Evolutionary conservation across 2,888 invertebrate species (phyloP).

Genomic region (Dioctria rufipes): DNA sequence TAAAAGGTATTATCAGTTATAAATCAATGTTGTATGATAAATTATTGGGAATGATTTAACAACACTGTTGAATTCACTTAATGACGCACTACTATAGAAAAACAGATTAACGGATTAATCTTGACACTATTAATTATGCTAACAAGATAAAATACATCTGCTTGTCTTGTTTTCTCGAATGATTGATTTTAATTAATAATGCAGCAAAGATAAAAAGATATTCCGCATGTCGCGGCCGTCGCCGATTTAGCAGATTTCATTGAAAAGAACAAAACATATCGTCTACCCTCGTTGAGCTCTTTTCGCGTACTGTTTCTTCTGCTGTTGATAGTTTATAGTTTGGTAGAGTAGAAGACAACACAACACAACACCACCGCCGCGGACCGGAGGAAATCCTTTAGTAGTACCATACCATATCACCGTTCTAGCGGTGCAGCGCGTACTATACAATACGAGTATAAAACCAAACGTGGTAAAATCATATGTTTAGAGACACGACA

Average conservation of each 20-base stretch:
- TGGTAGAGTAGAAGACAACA: no score
- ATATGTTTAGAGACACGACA: no score
- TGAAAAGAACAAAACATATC: slow-evolving; percentile 13
- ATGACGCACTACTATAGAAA: slow-evolving; percentile 21
- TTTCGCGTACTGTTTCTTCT: slow-evolving; percentile 41
- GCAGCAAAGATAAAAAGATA: background rate
- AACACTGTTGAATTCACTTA: slow-evolving; percentile 10
- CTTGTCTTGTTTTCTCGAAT: slow-evolving; percentile 12
- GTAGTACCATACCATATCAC: no score
- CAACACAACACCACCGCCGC: background rate
- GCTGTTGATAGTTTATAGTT: slow-evolving; percentile 8
- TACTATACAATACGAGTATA: no score
- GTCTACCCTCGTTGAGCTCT: slow-evolving; percentile 52
- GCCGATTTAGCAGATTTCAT: background rate
- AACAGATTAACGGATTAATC: slow-evolving; percentile 22
- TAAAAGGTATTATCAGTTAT: no score
- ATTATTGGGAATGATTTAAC: background rate
- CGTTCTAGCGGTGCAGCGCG: no score
- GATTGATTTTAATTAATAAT: slow-evolving; percentile 18
- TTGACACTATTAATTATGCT: slow-evolving; percentile 16
- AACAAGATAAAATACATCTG: slow-evolving; percentile 21
- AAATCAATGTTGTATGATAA: background rate
- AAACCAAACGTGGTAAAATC: no score
- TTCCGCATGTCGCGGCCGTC: slow-evolving; percentile 1
- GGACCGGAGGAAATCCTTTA: background rate